phyloP scores from a whole-genome alignment of 1,140 invertebrate genomes.

The Aleiodes sp. region DNA sequence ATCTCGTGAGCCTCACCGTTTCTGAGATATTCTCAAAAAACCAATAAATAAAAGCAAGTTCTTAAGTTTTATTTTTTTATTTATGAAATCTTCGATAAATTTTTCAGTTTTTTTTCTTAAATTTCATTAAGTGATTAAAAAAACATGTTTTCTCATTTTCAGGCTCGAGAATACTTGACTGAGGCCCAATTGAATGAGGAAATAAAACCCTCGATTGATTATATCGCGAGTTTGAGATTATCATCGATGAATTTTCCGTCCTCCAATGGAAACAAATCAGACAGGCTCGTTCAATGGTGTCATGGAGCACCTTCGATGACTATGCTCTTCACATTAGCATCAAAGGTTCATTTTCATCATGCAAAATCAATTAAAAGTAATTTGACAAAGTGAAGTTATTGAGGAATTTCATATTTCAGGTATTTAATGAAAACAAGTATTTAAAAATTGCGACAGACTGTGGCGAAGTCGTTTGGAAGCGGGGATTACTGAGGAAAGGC shows the following conservation, averaged over 20 bases:
- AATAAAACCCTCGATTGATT: conserved; percentile 74
- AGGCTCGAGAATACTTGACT: conserved; percentile 69
- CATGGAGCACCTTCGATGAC: conserved; percentile 92
- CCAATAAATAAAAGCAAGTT: too few relatives aligned
- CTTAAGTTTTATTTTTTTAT: too few relatives aligned
- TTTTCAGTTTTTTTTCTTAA: conserved; percentile 19
- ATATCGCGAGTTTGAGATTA: conserved; percentile 70
- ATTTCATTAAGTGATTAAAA: conserved; percentile 15
- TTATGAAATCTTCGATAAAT: not conserved
- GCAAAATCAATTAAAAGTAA: conserved; percentile 29
- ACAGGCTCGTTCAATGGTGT: conserved; percentile 94
- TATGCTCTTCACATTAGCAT: conserved; percentile 78
- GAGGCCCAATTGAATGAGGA: conserved; percentile 68
- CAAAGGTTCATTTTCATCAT: conserved; percentile 67
- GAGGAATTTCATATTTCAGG: too few relatives aligned
- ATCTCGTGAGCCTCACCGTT: too few relatives aligned
- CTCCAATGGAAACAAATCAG: conserved; percentile 75
- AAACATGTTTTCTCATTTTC: too few relatives aligned
- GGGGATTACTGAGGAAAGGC: conserved; percentile 89
- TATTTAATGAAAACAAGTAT: conserved; percentile 80
- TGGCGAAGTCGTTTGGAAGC: conserved; percentile 83
- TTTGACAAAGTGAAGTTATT: conserved; percentile 9
- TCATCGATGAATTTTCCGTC: conserved; percentile 89
- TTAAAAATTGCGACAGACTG: conserved; percentile 76
- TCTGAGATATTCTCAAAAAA: too few relatives aligned